Evolutionary conservation across 1,140 invertebrate species (phyloP).

Genomic region (Physella acuta): DNA sequence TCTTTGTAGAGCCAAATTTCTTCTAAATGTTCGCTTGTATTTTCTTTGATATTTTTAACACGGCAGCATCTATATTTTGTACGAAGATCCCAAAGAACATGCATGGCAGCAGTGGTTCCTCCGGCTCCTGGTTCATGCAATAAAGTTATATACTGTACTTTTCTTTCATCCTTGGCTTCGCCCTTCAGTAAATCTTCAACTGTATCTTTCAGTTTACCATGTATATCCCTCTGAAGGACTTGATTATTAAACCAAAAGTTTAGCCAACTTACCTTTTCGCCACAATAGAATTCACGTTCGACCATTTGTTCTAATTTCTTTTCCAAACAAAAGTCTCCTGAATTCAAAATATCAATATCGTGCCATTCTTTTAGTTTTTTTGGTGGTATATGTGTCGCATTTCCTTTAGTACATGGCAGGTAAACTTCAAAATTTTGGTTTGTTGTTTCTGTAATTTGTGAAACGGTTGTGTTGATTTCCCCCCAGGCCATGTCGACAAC

Average conservation of each 20-base stretch:
- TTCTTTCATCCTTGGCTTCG: too few species aligned
- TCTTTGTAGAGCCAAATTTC: constrained; percentile 32
- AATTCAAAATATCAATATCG: constrained; percentile 20
- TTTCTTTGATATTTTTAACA: constrained; percentile 31
- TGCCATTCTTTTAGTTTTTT: constrained; percentile 15
- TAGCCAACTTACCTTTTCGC: neutral
- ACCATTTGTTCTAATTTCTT: constrained; percentile 19
- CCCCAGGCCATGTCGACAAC: constrained; percentile 36
- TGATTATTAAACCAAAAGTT: neutral
- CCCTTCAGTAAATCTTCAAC: too few species aligned
- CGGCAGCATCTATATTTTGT: constrained; percentile 35
- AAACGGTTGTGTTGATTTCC: constrained; percentile 26
- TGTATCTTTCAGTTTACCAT: too few species aligned
- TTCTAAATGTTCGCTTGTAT: constrained; percentile 35
- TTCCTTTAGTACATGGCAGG: neutral
- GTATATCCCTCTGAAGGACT: neutral
- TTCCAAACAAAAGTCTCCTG: neutral
- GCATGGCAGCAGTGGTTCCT: constrained; percentile 34
- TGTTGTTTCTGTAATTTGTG: neutral
- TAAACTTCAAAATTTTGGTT: neutral
- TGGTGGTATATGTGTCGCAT: neutral
- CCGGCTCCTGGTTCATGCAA: constrained; percentile 39
- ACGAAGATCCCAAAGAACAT: constrained; percentile 37
- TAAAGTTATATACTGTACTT: too few species aligned
- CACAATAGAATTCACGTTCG: constrained; percentile 22